Conservation (phyloP, 1,140 invertebrate genomes). For the Marisa cornuarietis region DNA sequence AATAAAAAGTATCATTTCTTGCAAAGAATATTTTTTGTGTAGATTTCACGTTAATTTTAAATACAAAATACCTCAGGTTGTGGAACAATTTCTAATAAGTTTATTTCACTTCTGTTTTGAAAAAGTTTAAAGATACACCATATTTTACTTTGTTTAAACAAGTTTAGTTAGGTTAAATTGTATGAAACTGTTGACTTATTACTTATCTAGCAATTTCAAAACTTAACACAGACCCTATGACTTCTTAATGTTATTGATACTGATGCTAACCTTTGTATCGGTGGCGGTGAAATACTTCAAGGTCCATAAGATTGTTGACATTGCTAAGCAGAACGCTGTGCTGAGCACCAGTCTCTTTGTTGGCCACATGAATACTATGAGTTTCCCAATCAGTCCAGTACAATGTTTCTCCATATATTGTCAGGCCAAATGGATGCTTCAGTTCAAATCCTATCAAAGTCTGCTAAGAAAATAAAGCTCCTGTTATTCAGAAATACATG, state of each 20-base stretch:
- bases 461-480: slow-evolving; percentile 29
- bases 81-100: no score
- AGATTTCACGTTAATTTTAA: no score
- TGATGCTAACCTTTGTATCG: slow-evolving; percentile 67
- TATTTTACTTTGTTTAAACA: no score
- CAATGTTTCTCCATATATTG: slow-evolving; percentile 88
- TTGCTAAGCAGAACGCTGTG: slow-evolving; percentile 60
- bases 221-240: no score
- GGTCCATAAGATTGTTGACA: slow-evolving; percentile 83
- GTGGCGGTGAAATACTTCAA: slow-evolving; percentile 82
- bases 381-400: slow-evolving; percentile 96
- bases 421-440: slow-evolving; percentile 93
- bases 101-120: no score
- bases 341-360: slow-evolving; percentile 85
- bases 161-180: no score
- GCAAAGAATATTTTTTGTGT: no score
- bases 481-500: no score
- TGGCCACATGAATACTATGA: slow-evolving; percentile 56
- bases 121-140: no score
- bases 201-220: neutral
- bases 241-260: no score
- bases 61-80: no score
- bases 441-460: slow-evolving; percentile 70
- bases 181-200: slow-evolving; percentile 3
- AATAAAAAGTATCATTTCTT: no score